A percentile compares a stretch with the other conserved stretches of the same genome.
phyloP scores from a whole-genome alignment of 2,888 invertebrate genomes.

The Leucophenga maculata region DNA sequence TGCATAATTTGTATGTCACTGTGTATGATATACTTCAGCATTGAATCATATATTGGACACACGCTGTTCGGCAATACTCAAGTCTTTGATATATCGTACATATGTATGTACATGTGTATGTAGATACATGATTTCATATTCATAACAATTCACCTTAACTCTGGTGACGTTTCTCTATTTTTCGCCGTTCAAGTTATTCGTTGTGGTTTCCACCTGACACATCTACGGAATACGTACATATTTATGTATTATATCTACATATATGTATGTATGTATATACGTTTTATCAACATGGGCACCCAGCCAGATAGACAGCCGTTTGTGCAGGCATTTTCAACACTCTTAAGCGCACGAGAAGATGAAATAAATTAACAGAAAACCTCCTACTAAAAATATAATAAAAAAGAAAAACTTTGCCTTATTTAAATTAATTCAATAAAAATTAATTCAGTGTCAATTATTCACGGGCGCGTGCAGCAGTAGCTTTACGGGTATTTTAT shows the following conservation, averaged over 20 bases:
- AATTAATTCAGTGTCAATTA: constrained; percentile 21
- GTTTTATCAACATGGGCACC: background rate
- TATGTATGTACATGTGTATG: background rate
- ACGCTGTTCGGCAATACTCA: too few relatives aligned
- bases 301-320: too few relatives aligned
- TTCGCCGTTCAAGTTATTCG: background rate
- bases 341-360: too few relatives aligned
- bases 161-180: too few relatives aligned
- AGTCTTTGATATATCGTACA: background rate
- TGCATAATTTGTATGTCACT: background rate
- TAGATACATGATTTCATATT: background rate
- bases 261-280: too few relatives aligned
- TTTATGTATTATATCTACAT: background rate
- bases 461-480: background rate
- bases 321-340: too few relatives aligned
- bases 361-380: too few relatives aligned
- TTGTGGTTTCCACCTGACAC: constrained; percentile 16
- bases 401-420: background rate
- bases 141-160: too few relatives aligned
- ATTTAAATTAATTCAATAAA: constrained; percentile 25
- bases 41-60: constrained; percentile 11
- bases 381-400: too few relatives aligned
- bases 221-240: background rate
- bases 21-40: background rate
- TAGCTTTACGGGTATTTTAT: background rate